Evolutionary conservation across 2,797 vertebrate genomes (phyloP), one percentile per base, ranked within the genome.

Genomic region (Knipowitschia caucasica): DNA sequence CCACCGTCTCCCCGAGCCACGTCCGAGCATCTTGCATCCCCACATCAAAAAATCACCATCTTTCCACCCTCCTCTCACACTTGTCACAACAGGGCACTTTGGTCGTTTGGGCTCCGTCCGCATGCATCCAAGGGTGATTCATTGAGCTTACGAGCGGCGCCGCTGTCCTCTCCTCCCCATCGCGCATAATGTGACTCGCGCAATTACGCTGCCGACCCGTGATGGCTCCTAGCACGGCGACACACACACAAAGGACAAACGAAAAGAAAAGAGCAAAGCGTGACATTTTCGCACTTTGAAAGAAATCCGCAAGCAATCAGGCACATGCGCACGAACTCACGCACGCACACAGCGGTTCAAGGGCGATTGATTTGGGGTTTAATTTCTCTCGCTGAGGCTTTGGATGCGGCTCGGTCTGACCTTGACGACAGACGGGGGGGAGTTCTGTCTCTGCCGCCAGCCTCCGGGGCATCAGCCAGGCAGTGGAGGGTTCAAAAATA

Each of bases 351-450:
- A 24, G 15, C 34, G 54, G 78, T 80, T 84, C 80, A 84, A 78
- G 80, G 82, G 63, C 78, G 58, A 88, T 87, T 88, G 86, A 87
- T 88, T 90, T 74, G 72, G 82, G 80, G 82, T 88, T 87, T 86
- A 76, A 86, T 89, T 85, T 86, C 85, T 78, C 78, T 77, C 69
- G 54, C 11, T 14, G 66, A 76, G 57, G 74, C 73, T 67, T 71
- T 64, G 78, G 78, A 82, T 75, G 71, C 62, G 71, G 65, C 69
- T 76, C 56, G 38, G 71, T 73, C 77, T 86, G 83, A 89, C 85
- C 81, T 87, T 86, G 82, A 87, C 65, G 51, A 59, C 68, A 75
- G 67, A 77, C 70, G 17, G 56, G 60, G n/a, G 56, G 59, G 71
- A 69, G 62, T 62, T 72, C 47, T 56, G 66, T 72, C 71, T 77